A percentile compares a stretch with the other conserved stretches of the same genome.
These are phyloP conservation scores for Copidosoma aretas DNA, from an alignment of 2,888 invertebrate species.

Conservation along the genomic window DNA sequence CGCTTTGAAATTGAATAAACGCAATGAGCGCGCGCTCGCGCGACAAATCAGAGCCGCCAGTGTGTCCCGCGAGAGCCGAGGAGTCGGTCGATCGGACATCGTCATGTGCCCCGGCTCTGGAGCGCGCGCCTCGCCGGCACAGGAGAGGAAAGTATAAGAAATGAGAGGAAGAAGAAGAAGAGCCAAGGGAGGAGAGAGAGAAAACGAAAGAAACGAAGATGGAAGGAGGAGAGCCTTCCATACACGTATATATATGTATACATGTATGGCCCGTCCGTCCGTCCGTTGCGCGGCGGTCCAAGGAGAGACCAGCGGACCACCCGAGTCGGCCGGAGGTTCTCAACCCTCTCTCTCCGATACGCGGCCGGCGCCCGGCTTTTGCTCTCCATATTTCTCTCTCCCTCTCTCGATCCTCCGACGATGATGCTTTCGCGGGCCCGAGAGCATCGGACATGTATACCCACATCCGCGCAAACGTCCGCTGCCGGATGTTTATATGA, in stretches of 20 bases:
- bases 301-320: constrained; percentile 53
- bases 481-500: constrained; percentile 39
- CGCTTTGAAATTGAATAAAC: not conserved
- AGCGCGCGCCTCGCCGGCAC: too few species aligned
- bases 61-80: not conserved
- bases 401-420: constrained; percentile 32
- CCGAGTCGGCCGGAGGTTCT: constrained; percentile 57
- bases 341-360: constrained; percentile 46
- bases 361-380: constrained; percentile 25
- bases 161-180: not conserved
- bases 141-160: not conserved
- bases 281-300: constrained; percentile 58
- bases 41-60: not conserved
- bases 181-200: constrained; percentile 16
- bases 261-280: constrained; percentile 50
- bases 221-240: constrained; percentile 47
- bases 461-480: constrained; percentile 5
- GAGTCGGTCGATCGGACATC: too few species aligned
- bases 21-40: not conserved
- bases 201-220: constrained; percentile 50
- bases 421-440: constrained; percentile 10
- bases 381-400: constrained; percentile 23
- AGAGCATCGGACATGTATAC: not conserved
- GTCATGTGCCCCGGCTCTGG: too few species aligned
- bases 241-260: constrained; percentile 27